Conservation (phyloP, 2,113 vertebrate genomes). For the Myrmecobius fasciatus region DNA sequence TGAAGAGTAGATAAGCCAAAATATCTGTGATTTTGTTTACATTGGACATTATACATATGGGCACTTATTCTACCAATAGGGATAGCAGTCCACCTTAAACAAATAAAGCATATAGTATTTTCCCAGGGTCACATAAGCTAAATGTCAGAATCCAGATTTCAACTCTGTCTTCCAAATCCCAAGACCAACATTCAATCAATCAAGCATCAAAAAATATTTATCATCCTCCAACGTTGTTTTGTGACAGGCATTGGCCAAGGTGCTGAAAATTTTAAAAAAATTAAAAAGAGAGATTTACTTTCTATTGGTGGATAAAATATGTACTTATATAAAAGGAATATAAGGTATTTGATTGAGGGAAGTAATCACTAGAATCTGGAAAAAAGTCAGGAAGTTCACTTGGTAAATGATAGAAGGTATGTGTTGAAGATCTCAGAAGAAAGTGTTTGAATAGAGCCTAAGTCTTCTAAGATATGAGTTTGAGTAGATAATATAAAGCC, state of each 20-base stretch:
- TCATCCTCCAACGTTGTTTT: neutral
- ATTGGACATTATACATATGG: neutral
- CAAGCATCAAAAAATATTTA: neutral
- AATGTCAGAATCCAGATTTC: neutral
- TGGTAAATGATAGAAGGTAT: neutral
- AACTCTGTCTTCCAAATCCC: neutral
- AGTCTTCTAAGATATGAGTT: neutral
- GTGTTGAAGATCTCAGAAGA: neutral
- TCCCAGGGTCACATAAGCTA: neutral
- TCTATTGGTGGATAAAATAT: neutral
- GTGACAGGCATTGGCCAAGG: neutral
- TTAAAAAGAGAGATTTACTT: neutral
- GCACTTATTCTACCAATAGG: neutral
- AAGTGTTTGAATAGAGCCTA: neutral
- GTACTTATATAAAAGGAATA: neutral
- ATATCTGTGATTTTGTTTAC: neutral
- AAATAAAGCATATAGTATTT: neutral
- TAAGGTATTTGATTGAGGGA: neutral
- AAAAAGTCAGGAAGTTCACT: neutral
- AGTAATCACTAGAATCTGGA: neutral
- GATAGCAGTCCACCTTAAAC: neutral
- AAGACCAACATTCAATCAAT: neutral
- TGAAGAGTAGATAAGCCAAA: neutral
- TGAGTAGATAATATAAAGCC: neutral
- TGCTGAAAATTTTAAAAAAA: neutral